Evolutionary conservation across 1,140 invertebrate genomes (phyloP).

Genomic region (Ruditapes philippinarum): DNA sequence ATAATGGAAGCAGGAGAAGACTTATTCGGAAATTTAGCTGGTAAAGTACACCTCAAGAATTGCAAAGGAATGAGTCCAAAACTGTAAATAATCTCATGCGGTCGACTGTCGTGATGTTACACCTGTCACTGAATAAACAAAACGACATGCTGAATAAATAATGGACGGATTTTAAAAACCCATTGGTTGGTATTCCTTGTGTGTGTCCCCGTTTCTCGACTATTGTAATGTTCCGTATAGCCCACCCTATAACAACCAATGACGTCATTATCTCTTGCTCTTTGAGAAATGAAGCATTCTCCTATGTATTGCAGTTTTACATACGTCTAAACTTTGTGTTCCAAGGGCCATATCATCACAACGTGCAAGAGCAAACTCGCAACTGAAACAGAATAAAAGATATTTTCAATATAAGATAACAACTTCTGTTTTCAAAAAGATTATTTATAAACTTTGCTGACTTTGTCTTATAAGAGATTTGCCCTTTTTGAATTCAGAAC

Average conservation of each 20-base stretch:
- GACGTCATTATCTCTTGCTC: background rate
- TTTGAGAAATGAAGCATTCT: background rate
- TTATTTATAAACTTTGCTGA: background rate
- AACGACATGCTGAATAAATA: background rate
- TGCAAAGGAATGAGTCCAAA: no score
- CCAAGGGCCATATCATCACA: background rate
- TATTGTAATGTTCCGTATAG: no score
- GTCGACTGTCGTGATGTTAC: background rate
- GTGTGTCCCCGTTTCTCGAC: no score
- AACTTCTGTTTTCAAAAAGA: no score
- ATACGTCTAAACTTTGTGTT: background rate
- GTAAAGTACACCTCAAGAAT: no score
- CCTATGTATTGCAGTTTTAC: background rate
- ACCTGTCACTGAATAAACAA: background rate
- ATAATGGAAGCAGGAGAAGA: no score
- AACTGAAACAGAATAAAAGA: constrained; percentile 22
- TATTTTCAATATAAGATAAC: no score
- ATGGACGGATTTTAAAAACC: background rate
- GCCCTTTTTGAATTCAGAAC: background rate
- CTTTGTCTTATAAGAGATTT: background rate
- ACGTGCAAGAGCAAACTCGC: constrained; percentile 26
- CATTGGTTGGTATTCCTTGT: no score
- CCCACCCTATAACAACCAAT: no score
- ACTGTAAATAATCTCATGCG: constrained; percentile 8
- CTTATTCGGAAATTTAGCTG: no score